Conservation (phyloP, 2,797 vertebrate genomes). For the Pangasius djambal region DNA sequence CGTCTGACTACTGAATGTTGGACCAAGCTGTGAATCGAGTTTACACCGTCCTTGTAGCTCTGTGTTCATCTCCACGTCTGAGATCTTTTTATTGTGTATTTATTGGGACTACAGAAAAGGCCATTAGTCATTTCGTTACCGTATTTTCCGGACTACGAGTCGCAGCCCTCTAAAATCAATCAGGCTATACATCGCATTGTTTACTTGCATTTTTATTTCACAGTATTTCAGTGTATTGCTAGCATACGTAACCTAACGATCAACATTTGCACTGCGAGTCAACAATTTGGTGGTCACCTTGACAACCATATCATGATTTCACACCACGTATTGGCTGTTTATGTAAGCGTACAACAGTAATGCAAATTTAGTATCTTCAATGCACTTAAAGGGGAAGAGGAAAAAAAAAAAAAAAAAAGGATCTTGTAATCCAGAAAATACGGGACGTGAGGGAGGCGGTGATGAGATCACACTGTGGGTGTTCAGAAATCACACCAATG, state of each 20-base stretch:
- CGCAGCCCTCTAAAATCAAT: background rate
- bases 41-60: conserved; percentile 55
- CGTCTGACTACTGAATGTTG: conserved; percentile 80
- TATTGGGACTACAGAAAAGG: conserved; percentile 12
- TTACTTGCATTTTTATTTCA: background rate
- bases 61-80: conserved; percentile 7
- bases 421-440: background rate
- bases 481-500: background rate
- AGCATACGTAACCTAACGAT: background rate
- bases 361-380: background rate
- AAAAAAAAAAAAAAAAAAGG: no score
- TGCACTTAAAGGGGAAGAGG: background rate
- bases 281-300: background rate
- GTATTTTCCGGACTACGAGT: background rate
- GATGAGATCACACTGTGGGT: background rate
- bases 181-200: background rate
- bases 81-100: conserved; percentile 24
- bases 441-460: background rate
- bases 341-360: background rate
- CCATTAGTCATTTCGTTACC: background rate
- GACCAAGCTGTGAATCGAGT: conserved; percentile 80
- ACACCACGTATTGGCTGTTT: background rate
- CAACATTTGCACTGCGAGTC: background rate
- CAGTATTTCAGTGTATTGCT: background rate
- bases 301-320: background rate